Evolutionary conservation across 1,140 invertebrate species (phyloP).

Genomic region (Panulirus ornatus): DNA sequence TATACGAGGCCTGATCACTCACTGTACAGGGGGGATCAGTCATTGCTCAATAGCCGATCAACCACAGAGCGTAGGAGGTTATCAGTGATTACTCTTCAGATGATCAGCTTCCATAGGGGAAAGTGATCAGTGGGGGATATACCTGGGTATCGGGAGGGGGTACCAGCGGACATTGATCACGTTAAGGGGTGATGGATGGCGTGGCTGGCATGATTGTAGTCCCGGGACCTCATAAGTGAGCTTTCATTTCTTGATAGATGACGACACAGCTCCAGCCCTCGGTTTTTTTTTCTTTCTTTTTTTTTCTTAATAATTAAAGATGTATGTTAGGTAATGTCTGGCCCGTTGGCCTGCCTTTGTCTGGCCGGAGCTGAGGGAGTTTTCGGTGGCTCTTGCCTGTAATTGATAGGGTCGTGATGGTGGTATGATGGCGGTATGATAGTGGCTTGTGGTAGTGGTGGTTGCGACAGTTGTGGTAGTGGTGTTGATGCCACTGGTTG

Average conservation of each 20-base stretch:
- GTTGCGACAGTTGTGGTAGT: constrained; percentile 7
- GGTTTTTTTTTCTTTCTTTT: constrained; percentile 8
- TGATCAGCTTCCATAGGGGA: too few relatives aligned
- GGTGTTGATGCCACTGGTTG: background rate
- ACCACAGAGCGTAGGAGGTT: too few relatives aligned
- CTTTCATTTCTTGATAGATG: constrained; percentile 55
- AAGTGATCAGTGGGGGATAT: too few relatives aligned
- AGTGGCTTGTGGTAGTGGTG: too few relatives aligned
- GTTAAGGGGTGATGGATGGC: constrained; percentile 34
- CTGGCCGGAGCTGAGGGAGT: too few relatives aligned
- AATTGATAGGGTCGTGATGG: background rate
- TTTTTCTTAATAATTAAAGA: background rate
- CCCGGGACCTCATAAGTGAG: constrained; percentile 37
- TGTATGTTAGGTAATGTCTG: background rate
- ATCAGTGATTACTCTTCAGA: too few relatives aligned
- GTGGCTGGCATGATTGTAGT: background rate
- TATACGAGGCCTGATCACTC: too few relatives aligned
- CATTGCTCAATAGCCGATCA: too few relatives aligned
- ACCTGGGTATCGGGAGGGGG: background rate
- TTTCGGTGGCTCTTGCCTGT: background rate
- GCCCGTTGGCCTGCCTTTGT: background rate
- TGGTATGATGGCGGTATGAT: background rate
- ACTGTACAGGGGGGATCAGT: too few relatives aligned
- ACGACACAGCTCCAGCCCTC: constrained; percentile 6
- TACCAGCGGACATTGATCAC: background rate